Conservation (phyloP, 1,140 invertebrate genomes). For the Arctopsyche grandis region DNA sequence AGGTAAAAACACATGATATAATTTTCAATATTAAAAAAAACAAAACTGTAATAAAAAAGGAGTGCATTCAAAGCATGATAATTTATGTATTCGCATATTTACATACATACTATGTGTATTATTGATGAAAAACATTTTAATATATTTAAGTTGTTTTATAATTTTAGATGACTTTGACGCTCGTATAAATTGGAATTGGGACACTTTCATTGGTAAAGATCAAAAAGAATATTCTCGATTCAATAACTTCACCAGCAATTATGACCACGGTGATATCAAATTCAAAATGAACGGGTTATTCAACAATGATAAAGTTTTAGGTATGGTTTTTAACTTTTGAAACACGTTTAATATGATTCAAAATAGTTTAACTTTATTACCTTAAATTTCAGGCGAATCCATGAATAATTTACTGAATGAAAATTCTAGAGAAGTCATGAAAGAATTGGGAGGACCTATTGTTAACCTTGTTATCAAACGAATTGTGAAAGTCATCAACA, state of each 20-base stretch:
- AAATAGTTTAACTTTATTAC: no score
- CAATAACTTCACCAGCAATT: slow-evolving; percentile 61
- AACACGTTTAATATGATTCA: not conserved
- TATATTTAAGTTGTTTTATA: not conserved
- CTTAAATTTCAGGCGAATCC: slow-evolving; percentile 57
- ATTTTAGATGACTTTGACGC: slow-evolving; percentile 69
- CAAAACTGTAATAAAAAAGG: no score
- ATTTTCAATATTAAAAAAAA: not conserved
- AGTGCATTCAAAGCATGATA: no score
- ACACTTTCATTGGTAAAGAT: slow-evolving; percentile 64
- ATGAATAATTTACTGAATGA: slow-evolving; percentile 62
- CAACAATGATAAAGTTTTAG: slow-evolving; percentile 39
- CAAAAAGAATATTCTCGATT: slow-evolving; percentile 66
- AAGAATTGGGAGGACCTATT: slow-evolving; percentile 58
- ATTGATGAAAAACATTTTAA: no score
- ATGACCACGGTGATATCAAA: slow-evolving; percentile 31
- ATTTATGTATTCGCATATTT: no score
- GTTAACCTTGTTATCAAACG: slow-evolving; percentile 49
- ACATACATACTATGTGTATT: no score
- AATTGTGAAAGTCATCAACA: slow-evolving; percentile 45
- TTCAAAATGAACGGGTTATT: slow-evolving; percentile 48
- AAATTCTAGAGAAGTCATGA: slow-evolving; percentile 59
- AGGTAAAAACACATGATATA: no score
- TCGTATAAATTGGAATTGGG: slow-evolving; percentile 65
- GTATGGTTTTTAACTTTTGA: slow-evolving; percentile 13